Percentiles rank a stretch among this genome's conserved stretches.
These are phyloP conservation scores for Loriculus beryllinus DNA, from an alignment of 2,797 vertebrate genomes.

Conservation along the genomic window DNA sequence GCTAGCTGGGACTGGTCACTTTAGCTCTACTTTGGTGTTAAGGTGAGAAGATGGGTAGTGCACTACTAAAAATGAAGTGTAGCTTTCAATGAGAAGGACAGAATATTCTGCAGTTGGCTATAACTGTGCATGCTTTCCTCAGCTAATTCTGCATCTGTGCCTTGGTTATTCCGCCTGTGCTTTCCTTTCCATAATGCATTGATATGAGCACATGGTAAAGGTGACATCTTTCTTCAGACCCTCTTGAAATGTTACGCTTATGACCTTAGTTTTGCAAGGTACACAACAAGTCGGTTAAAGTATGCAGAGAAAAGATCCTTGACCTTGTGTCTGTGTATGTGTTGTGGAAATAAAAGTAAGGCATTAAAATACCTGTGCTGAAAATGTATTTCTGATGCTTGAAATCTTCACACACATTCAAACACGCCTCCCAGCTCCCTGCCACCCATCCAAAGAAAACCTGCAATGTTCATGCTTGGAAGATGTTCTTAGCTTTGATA, in stretches of 20 bases:
- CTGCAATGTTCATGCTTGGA: no score
- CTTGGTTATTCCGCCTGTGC: not conserved
- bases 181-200: not conserved
- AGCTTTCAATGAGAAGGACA: not conserved
- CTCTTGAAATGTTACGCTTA: not conserved
- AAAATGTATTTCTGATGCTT: not conserved
- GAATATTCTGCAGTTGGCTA: not conserved
- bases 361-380: not conserved
- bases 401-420: not conserved
- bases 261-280: not conserved
- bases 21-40: not conserved
- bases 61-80: not conserved
- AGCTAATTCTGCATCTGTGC: not conserved
- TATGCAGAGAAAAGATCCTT: not conserved
- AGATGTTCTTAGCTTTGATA: not conserved
- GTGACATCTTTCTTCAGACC: not conserved
- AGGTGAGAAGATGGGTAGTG: not conserved
- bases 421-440: not conserved
- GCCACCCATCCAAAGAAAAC: not conserved
- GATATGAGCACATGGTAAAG: not conserved
- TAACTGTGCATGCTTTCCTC: not conserved
- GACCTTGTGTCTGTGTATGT: not conserved
- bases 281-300: not conserved
- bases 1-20: not conserved
- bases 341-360: not conserved